A percentile compares a stretch with the other conserved stretches of the same genome.
phyloP scores from a whole-genome alignment of 2,797 vertebrate species.

The Diglossa cyanea region DNA sequence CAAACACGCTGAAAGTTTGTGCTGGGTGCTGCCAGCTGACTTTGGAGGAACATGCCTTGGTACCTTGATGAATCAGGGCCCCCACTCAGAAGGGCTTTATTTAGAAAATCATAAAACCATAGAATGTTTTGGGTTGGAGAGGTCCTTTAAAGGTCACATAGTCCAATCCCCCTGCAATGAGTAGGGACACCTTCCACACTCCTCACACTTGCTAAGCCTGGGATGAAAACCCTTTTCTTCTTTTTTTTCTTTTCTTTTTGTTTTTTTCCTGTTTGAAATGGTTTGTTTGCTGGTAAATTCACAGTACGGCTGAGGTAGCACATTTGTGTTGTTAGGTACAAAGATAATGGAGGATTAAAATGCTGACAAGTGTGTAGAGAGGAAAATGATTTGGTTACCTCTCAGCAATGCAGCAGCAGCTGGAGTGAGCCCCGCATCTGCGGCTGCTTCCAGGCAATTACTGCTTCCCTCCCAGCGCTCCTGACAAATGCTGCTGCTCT shows the following conservation, averaged over 20 bases:
- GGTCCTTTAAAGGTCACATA: neutral
- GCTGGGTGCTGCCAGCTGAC: neutral
- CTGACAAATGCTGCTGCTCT: constrained; percentile 37
- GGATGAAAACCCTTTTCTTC: neutral
- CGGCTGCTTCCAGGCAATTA: constrained; percentile 50
- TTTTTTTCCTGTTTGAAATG: neutral
- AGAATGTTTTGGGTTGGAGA: neutral
- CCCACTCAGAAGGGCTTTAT: neutral
- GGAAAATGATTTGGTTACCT: constrained; percentile 57
- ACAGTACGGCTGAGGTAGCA: constrained; percentile 66
- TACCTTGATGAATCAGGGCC: neutral
- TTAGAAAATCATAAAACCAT: neutral
- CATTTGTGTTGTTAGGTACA: constrained; percentile 66
- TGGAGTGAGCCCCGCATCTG: constrained; percentile 33
- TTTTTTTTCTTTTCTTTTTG: neutral
- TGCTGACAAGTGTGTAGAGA: constrained; percentile 76
- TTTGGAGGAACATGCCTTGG: fast-evolving
- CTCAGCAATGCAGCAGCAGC: constrained; percentile 33
- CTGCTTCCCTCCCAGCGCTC: constrained; percentile 11
- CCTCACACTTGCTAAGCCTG: neutral
- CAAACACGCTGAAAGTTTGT: neutral
- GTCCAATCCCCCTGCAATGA: neutral
- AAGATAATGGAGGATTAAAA: constrained; percentile 71
- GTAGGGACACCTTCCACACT: neutral
- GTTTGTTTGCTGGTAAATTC: constrained; percentile 51